These are phyloP conservation scores for Heteropelma amictum DNA, from an alignment of 2,888 invertebrate species.

Conservation along the genomic window DNA sequence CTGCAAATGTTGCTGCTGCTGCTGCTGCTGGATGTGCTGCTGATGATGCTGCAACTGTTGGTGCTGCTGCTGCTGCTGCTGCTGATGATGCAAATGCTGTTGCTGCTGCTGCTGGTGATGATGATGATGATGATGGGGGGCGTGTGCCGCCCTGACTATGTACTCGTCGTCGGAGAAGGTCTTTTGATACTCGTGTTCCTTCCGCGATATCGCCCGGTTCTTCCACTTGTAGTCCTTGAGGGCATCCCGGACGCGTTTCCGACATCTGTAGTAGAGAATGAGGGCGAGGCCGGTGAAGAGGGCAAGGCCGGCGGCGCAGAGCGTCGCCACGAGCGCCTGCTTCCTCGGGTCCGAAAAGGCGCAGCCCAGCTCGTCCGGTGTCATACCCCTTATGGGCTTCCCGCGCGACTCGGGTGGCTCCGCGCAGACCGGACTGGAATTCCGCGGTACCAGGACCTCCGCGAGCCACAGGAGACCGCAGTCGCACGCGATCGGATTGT, in stretches of 20 bases:
- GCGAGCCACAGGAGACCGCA: constrained; percentile 90
- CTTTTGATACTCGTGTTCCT: constrained; percentile 93
- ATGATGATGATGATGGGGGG: constrained; percentile 79
- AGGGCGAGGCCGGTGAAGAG: constrained; percentile 85
- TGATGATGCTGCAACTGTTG: constrained; percentile 78
- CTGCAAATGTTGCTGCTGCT: constrained; percentile 75
- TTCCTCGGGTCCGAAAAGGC: constrained; percentile 88
- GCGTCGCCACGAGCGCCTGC: constrained; percentile 88
- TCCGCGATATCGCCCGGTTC: constrained; percentile 85
- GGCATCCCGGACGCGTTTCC: constrained; percentile 88
- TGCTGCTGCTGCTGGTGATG: constrained; percentile 74
- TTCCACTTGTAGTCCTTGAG: constrained; percentile 91
- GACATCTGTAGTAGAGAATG: constrained; percentile 86
- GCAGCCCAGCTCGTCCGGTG: constrained; percentile 89
- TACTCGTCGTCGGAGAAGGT: constrained; percentile 94
- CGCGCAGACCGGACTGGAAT: constrained; percentile 86
- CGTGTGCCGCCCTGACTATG: constrained; percentile 84
- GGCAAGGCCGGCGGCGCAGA: constrained; percentile 87
- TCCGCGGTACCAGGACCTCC: constrained; percentile 84
- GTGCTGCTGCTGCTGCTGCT: constrained; percentile 74
- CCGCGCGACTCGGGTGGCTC: constrained; percentile 87
- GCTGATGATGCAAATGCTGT: constrained; percentile 77
- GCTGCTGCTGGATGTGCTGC: constrained; percentile 76
- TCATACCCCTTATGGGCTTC: constrained; percentile 81
- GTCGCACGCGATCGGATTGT: constrained; percentile 90